Evolutionary conservation across 2,888 invertebrate genomes (phyloP), one percentile per base, ranked within the genome.

Genomic region (Mongoloraphidia duomilia): DNA sequence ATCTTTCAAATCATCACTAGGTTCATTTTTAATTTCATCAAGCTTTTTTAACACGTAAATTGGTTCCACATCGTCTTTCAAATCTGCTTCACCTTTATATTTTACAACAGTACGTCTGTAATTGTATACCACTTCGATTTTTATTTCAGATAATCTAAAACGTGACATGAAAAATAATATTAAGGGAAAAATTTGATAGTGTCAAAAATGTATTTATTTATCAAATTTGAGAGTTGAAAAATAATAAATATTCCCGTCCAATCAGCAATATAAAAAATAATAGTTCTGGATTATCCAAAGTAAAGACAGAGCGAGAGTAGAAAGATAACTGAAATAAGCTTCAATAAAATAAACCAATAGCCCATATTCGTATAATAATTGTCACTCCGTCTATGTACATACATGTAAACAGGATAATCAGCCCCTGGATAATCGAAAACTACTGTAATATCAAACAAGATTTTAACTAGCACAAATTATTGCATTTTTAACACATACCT

Each of bases 91-190:
- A 9, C 3, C 34, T 42, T 37, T 58, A 42, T 62, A 59, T 48
- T 61, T 63, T 39, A 61, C 63, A 5, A 68, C 55, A 8, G 71
- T 71, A 55, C 64, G 65, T 50, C 69, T 70, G 57, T 74, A 76
- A 56, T 68, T 72, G n/a, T 62, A 65, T 35, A 66, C 62, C n/a
- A 79, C 60, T 56, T 77, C 75, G 42, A 62, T 56, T 57, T 72
- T 76, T 9, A 77, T 65, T 57, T 75, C 71, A 6, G 62, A 59
- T 50, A 75, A 48, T 62, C 74, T 58, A 58, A 34, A 41, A 54
- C 41, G 17, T 34, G 6, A 11, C 41, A 41, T 8, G n/a, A 11
- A 41, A n/a, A 41, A 41, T 33, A 41, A 41, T 14, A 5, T 17
- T 17, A 14, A 40, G 14, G n/a, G 26, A 40, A 14, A 40, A 9